Percentiles rank a stretch among this genome's conserved stretches.
Evolutionary conservation across 2,888 invertebrate species (phyloP).

Genomic region (Eumerus sabulonum): DNA sequence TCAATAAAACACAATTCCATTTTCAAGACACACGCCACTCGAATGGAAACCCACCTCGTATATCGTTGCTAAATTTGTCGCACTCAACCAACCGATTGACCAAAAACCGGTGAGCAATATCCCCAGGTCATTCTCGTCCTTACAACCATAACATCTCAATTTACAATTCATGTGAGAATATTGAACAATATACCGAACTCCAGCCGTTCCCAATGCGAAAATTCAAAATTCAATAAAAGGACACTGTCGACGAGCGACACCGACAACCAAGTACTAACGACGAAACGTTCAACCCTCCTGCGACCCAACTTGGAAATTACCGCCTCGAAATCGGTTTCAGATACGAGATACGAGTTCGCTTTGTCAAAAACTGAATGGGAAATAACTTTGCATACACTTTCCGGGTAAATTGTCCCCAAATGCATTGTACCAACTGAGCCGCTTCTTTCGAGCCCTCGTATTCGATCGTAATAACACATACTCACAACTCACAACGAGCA

Average conservation of each 20-base stretch:
- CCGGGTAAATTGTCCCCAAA: conserved; percentile 47
- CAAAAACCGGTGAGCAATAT: conserved; percentile 59
- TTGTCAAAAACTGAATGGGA: conserved; percentile 36
- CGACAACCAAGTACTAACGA: conserved; percentile 4
- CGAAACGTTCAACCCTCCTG: conserved; percentile 11
- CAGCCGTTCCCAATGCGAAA: conserved; percentile 25
- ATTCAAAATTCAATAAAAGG: conserved; percentile 62
- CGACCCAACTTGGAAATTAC: conserved; percentile 48
- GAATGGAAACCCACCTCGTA: neutral
- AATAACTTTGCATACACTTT: conserved; percentile 53
- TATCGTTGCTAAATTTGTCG: conserved; percentile 41
- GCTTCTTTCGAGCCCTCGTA: neutral
- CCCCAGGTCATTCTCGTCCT: conserved; percentile 47
- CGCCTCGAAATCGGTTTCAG: conserved; percentile 40
- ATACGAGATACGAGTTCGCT: conserved; percentile 7
- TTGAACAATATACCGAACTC: conserved; percentile 50
- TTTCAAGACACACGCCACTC: too few relatives aligned
- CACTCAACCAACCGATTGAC: conserved; percentile 58
- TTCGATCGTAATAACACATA: neutral
- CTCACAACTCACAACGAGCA: neutral
- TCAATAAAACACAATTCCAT: too few relatives aligned
- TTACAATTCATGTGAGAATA: conserved; percentile 65
- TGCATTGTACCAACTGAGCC: conserved; percentile 47
- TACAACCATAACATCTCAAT: conserved; percentile 63
- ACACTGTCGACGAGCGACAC: conserved; percentile 31